Percentiles rank a stretch among this genome's conserved stretches.
Evolutionary conservation across 2,113 vertebrate species (phyloP).

Genomic region (Phylloscopus whistleri): DNA sequence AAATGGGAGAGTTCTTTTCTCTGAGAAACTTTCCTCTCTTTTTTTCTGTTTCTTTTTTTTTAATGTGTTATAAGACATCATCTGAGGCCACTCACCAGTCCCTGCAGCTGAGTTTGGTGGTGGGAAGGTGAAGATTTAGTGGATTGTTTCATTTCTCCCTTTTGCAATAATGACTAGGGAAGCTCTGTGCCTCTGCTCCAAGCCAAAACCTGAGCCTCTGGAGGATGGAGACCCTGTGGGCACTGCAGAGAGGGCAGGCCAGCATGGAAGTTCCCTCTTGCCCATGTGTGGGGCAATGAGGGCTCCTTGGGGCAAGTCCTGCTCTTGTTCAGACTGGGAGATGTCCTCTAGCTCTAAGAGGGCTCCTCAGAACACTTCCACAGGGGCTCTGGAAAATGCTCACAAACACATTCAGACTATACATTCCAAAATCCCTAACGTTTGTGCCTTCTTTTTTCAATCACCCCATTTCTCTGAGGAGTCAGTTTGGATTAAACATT

Average conservation of each 20-base stretch:
- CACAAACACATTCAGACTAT: not conserved
- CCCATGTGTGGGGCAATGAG: accelerated
- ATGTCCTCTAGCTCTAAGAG: not conserved
- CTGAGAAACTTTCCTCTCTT: not conserved
- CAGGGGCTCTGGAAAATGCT: not conserved
- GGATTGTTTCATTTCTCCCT: not conserved
- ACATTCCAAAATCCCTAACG: not conserved
- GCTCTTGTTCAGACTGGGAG: not conserved
- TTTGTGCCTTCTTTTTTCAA: not conserved
- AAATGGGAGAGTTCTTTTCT: not conserved
- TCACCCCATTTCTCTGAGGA: not conserved
- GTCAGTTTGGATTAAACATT: not conserved
- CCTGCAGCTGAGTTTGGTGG: not conserved
- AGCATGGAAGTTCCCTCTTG: not conserved
- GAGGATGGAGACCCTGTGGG: not conserved
- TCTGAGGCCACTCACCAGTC: not conserved
- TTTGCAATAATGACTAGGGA: not conserved
- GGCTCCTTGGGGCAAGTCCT: not conserved
- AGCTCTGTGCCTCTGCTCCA: not conserved
- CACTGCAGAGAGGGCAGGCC: not conserved
- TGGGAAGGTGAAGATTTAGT: not conserved
- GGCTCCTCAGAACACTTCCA: not conserved
- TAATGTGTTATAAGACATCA: not conserved
- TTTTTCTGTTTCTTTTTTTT: not conserved
- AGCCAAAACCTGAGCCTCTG: not conserved